Evolutionary conservation across 2,113 vertebrate species (phyloP), one percentile per base, ranked within the genome.

Genomic region (Corydoras maculifer): DNA sequence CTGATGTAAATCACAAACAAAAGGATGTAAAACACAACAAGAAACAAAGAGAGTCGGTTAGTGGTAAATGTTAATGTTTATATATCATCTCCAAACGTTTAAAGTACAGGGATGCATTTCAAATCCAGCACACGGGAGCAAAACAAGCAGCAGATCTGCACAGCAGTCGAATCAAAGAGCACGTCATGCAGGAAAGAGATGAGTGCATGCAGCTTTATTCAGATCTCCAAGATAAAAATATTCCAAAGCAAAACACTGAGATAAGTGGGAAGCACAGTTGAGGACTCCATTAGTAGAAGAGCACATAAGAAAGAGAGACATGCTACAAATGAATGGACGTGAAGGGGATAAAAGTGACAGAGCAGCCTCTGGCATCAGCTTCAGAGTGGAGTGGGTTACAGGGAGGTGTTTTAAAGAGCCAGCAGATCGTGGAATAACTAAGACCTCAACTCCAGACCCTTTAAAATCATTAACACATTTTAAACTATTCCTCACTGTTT

Each of bases 291-390:
- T 75, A 75, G 51, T 51, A 12, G 32, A 57, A 58, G 32, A 35
- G 57, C n/a, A 62, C 29, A 63, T 32, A 69, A 29, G 64, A 4
- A n/a, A 32, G 69, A 73, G 66, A 54, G 58, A 66, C 87, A 86
- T 86, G 88, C 86, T 71, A 69, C 12, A 75, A 75, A 76, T 77
- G 65, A 63, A 75, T 79, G 80, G 55, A 74, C 74, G 70, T 30
- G 70, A 15, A 68, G 69, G 80, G 83, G 82, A 83, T 79, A 77
- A 82, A 77, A 83, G 78, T 82, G 86, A 58, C 77, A 90, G 82
- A 89, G 88, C 94, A 97, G 93, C 94, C 93, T 93, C 96, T 87
- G 95, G 96, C 94, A 97, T 92, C 97, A 99, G 96, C 96, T 94
- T 99, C 94, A 98, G 93, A 92, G 86, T 86, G 83, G 85, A 92